phyloP scores from a whole-genome alignment of 2,888 invertebrate genomes.

The Tenthredo amoena region DNA sequence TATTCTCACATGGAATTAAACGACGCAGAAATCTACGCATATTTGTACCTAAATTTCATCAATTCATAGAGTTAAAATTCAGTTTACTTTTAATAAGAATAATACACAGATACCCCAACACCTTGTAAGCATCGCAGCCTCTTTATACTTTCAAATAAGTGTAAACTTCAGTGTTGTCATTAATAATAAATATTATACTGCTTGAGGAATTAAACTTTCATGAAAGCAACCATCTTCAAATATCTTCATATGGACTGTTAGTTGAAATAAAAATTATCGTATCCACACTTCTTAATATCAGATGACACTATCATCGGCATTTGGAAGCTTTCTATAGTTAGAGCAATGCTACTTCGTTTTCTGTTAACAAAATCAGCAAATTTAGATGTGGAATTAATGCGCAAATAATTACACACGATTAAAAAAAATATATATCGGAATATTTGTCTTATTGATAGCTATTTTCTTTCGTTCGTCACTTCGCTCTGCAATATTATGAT shows the following conservation, averaged over 20 bases:
- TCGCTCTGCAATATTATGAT: background rate
- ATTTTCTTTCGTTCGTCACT: background rate
- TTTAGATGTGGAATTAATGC: background rate
- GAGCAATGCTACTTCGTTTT: background rate
- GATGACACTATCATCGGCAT: background rate
- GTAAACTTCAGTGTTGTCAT: background rate
- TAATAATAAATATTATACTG: background rate
- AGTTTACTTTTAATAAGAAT: conserved; percentile 1
- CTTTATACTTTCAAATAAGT: conserved; percentile 2
- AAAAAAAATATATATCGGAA: background rate
- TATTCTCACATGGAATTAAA: conserved; percentile 22
- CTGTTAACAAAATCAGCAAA: background rate
- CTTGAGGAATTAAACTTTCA: background rate
- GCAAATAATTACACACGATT: background rate
- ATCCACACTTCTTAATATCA: background rate
- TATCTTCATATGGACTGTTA: background rate
- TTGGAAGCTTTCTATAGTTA: background rate
- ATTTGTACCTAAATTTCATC: conserved; percentile 21
- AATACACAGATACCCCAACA: conserved; percentile 26
- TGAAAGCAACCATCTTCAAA: background rate
- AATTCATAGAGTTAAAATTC: conserved; percentile 26
- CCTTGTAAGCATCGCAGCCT: conserved; percentile 16
- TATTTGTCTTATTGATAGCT: background rate
- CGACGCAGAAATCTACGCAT: background rate
- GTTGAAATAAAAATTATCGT: background rate